Evolutionary conservation across 2,797 vertebrate genomes (phyloP).

Genomic region (Diceros bicornis): DNA sequence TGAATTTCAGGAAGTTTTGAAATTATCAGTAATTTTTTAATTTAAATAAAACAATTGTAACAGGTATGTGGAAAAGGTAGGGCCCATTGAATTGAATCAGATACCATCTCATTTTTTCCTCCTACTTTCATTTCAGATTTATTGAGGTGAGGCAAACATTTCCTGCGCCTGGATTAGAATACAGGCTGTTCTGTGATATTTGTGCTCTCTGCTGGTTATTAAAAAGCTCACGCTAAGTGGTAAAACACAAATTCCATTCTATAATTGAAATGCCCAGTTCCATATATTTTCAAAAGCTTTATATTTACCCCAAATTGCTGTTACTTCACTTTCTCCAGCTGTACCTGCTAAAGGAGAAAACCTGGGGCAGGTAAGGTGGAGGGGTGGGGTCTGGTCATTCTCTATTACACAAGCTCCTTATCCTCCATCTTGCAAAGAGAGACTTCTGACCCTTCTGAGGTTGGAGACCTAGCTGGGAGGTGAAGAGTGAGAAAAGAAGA

Average conservation of each 20-base stretch:
- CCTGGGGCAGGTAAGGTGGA: accelerated
- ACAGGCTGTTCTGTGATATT: neutral
- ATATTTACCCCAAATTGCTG: neutral
- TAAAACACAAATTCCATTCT: conserved; percentile 36
- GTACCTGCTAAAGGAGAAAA: neutral
- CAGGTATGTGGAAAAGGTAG: neutral
- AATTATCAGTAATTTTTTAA: neutral
- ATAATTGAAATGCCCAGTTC: neutral
- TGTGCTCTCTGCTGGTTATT: neutral
- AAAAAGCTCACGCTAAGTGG: neutral
- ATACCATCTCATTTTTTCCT: neutral
- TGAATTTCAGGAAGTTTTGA: neutral
- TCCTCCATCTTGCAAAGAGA: neutral
- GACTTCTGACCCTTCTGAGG: neutral
- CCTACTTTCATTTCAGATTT: neutral
- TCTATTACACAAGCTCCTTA: neutral
- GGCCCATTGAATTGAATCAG: neutral
- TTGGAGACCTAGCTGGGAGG: neutral
- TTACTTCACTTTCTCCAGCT: neutral
- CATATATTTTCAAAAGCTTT: neutral
- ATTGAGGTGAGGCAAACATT: neutral
- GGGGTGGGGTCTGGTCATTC: no score
- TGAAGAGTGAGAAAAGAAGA: neutral
- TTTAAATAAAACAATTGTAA: neutral
- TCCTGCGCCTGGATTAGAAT: neutral